A percentile compares a stretch with the other conserved stretches of the same genome.
Conservation (phyloP, 2,888 invertebrate species). For the Tinea pellionella region DNA sequence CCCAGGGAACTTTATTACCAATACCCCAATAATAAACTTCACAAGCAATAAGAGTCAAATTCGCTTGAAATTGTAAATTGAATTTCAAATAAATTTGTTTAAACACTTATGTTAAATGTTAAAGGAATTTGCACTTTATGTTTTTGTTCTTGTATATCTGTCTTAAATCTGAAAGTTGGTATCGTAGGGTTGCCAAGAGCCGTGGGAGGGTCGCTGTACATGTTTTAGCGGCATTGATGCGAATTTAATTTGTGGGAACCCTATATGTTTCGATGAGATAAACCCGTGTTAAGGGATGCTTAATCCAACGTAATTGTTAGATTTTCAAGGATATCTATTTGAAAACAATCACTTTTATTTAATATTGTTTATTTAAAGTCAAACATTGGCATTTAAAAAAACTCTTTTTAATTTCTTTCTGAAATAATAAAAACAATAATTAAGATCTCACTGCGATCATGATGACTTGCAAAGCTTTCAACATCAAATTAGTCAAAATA, state of each 20-base stretch:
- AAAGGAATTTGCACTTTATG: neutral
- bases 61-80: neutral
- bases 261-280: slow-evolving; percentile 19
- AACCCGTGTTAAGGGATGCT: neutral
- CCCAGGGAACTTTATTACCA: slow-evolving; percentile 52
- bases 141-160: neutral
- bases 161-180: neutral
- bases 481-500: too few relatives aligned
- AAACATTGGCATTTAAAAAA: too few relatives aligned
- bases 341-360: neutral
- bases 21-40: slow-evolving; percentile 16
- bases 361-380: neutral
- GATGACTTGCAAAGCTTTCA: too few relatives aligned
- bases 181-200: neutral
- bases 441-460: too few relatives aligned
- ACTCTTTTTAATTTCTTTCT: too few relatives aligned
- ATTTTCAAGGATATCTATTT: neutral
- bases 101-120: neutral
- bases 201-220: slow-evolving; percentile 22
- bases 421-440: too few relatives aligned
- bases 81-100: neutral
- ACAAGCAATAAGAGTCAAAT: neutral
- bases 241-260: slow-evolving; percentile 44
- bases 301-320: neutral
- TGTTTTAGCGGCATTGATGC: slow-evolving; percentile 42